A percentile compares a stretch with the other conserved stretches of the same genome.
phyloP scores from a whole-genome alignment of 2,888 invertebrate species.

The Glyphotaelius pellucidus region DNA sequence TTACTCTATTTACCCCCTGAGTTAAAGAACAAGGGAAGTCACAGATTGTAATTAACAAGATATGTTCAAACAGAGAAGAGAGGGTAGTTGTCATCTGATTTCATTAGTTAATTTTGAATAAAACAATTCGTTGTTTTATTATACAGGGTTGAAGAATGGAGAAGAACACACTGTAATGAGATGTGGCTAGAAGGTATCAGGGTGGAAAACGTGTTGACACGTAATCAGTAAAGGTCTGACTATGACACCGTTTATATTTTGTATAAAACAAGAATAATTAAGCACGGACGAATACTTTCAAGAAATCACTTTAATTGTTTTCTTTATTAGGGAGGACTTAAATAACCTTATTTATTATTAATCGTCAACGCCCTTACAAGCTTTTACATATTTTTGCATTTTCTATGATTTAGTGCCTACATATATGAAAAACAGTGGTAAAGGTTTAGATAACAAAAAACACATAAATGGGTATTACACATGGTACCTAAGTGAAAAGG shows the following conservation, averaged over 20 bases:
- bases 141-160: not conserved
- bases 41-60: slow-evolving; percentile 6
- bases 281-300: not conserved
- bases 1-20: slow-evolving; percentile 21
- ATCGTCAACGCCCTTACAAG: too few relatives aligned
- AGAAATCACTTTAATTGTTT: too few relatives aligned
- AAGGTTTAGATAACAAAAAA: too few relatives aligned
- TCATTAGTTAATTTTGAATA: slow-evolving; percentile 15
- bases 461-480: too few relatives aligned
- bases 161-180: not conserved
- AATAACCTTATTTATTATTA: too few relatives aligned
- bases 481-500: too few relatives aligned
- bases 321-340: too few relatives aligned
- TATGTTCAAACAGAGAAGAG: not conserved
- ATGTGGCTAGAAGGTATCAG: not conserved
- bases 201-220: not conserved
- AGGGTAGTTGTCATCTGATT: not conserved
- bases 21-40: slow-evolving; percentile 7
- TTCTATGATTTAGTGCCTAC: too few relatives aligned
- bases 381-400: too few relatives aligned
- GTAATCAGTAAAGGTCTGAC: not conserved
- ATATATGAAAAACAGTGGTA: too few relatives aligned
- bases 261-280: not conserved
- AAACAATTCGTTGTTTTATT: not conserved
- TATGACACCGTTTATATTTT: not conserved